A percentile compares a stretch with the other conserved stretches of the same genome.
Evolutionary conservation across 1,140 invertebrate genomes (phyloP).

Genomic region (Hesperophylax magnus): DNA sequence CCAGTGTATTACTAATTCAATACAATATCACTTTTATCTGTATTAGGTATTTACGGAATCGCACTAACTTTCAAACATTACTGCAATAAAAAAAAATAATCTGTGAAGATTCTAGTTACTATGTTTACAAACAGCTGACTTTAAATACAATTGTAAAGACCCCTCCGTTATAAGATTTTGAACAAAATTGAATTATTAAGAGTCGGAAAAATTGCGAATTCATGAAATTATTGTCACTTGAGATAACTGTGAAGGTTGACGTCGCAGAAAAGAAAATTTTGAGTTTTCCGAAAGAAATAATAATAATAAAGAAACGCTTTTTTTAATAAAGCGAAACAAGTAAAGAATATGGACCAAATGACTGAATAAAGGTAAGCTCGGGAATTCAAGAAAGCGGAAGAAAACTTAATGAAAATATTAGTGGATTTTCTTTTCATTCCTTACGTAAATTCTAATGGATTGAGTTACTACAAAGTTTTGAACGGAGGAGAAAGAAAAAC

Average conservation of each 20-base stretch:
- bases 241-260: background rate
- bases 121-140: background rate
- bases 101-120: no score
- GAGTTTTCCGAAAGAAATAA: background rate
- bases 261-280: background rate
- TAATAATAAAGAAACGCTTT: background rate
- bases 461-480: no score
- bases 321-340: constrained; percentile 20
- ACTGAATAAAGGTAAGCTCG: background rate
- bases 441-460: no score
- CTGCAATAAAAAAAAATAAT: no score
- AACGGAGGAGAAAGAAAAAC: no score
- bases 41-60: no score
- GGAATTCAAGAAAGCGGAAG: background rate
- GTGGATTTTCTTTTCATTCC: background rate
- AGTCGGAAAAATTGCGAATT: constrained; percentile 8
- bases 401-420: constrained; percentile 1
- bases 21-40: no score
- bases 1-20: no score
- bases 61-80: no score
- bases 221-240: constrained; percentile 17
- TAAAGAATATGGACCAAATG: background rate
- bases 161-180: background rate
- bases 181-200: constrained; percentile 7
- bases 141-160: background rate